Evolutionary conservation across 2,113 vertebrate species (phyloP), one percentile per base, ranked within the genome.

Genomic region (Rhinogobius similis): DNA sequence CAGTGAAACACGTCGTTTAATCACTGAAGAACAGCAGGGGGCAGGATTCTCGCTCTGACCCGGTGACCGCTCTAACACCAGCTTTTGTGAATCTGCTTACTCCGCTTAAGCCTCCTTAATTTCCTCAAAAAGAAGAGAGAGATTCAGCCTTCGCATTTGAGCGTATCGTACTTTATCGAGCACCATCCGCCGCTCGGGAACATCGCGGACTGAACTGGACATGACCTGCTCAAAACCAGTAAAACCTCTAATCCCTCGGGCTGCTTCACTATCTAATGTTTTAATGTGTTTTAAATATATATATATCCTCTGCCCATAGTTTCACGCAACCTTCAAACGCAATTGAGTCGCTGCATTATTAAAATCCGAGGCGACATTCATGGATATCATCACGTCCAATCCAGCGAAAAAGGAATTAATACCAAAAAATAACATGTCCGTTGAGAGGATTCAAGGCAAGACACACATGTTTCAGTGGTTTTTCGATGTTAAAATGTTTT

Each of bases 51-150:
- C 5, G 24, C 52, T 70, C 48, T 52, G 27, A 13, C 44, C 71
- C 56, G 70, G 65, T 75, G 82, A 82, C 75, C 43, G 62, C 4
- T 75, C 71, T 87, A 81, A 88, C 76, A 62, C 68, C 76, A 67
- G 86, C 82, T 82, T 88, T 87, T 83, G 75, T 67, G 83, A 87
- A 88, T 87, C 83, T 78, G 79, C 86, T 90, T 86, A 90, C 65
- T 52, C 72, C 39, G 10, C 39, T 41, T 88, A 88, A 90, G 79
- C 85, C 78, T 72, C 64, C 70, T 75, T 58, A 27, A 65, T 84
- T 83, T 82, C 78, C 10, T 48, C 69, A 56, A 81, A 69, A 83
- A 81, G n/a, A n/a, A n/a, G n/a, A n/a, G n/a, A n/a, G 9, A 69
- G 14, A 65, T 75, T 80, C 46, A 10, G 72, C 66, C 65, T 76